Evolutionary conservation across 2,888 invertebrate genomes (phyloP), one percentile per base, ranked within the genome.

Genomic region (Eueremaeus valkanovi): DNA sequence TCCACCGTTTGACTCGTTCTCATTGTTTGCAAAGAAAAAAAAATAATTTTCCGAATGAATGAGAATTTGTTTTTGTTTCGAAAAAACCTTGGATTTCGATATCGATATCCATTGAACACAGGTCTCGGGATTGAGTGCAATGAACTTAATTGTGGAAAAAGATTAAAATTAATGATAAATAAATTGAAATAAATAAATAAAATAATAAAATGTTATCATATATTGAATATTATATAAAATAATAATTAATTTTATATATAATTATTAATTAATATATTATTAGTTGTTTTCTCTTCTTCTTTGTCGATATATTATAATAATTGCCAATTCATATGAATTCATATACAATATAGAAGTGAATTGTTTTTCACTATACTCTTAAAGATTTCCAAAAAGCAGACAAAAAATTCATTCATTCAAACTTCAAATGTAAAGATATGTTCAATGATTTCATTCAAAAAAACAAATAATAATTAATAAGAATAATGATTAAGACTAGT

Each of bases 361-460:
- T 27, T 55, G 27, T 55, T 55, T 55, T 55, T 27, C 24, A 24
- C 27, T 27, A 24, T 27, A 27, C 24, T 55, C 55, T 55, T 27
- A 16, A 55, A 55, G 55, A 55, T 55, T 55, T 27, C 55, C 55
- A 55, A 55, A 55, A 55, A 55, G n/a, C n/a, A n/a, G n/a, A n/a
- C n/a, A n/a, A n/a, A n/a, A n/a, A n/a, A n/a, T n/a, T 45, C 45
- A 16, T 21, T 51, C 16, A 51, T 51, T 21, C 18, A 51, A 51
- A 51, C 16, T n/a, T 51, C 6, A 51, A 51, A 51, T 51, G 21
- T 51, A 51, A 51, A 51, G 21, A 51, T 51, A n/a, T 51, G n/a
- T 51, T 21, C 3, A 21, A 21, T 51, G 51, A 51, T 21, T 21
- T 51, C 51, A 51, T n/a, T 8, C n/a, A n/a, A 51, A 51, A n/a